phyloP scores from a whole-genome alignment of 2,113 vertebrate species.

The Nycticebus coucang region DNA sequence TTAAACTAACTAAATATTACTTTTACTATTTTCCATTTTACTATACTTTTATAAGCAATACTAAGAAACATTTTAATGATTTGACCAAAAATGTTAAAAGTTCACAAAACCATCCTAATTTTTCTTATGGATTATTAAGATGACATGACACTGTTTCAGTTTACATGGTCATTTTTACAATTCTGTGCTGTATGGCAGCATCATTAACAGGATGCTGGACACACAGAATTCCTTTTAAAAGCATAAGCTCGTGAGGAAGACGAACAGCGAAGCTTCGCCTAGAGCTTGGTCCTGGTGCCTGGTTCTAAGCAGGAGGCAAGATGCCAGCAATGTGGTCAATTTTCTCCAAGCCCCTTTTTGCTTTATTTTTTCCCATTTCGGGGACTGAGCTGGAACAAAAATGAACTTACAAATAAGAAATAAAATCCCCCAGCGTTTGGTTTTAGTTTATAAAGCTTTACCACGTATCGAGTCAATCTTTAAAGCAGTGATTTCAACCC shows the following conservation, averaged over 20 bases:
- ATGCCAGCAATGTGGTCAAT: not conserved
- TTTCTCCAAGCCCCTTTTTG: not conserved
- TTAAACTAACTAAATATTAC: not conserved
- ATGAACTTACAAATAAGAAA: not conserved
- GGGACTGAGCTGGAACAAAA: not conserved
- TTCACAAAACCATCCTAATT: not conserved
- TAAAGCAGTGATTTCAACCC: too few species aligned
- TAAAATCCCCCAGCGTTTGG: not conserved
- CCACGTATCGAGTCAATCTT: not conserved
- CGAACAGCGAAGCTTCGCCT: slow-evolving; percentile 20
- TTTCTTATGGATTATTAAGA: not conserved
- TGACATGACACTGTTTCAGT: not conserved
- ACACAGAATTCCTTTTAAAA: slow-evolving; percentile 8
- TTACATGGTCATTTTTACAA: not conserved
- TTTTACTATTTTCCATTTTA: slow-evolving; percentile 9
- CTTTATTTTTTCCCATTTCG: not conserved
- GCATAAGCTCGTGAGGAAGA: not conserved
- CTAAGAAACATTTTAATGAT: slow-evolving; percentile 11
- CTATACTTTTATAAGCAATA: not conserved
- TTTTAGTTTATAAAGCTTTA: not conserved
- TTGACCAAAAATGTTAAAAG: not conserved
- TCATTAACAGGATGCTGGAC: not conserved
- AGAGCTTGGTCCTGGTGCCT: slow-evolving; percentile 9
- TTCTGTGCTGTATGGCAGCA: not conserved
- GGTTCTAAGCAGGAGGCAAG: not conserved